These are phyloP conservation scores for Coecobrya sp. DNA, from an alignment of 2,888 invertebrate species.

Conservation along the genomic window DNA sequence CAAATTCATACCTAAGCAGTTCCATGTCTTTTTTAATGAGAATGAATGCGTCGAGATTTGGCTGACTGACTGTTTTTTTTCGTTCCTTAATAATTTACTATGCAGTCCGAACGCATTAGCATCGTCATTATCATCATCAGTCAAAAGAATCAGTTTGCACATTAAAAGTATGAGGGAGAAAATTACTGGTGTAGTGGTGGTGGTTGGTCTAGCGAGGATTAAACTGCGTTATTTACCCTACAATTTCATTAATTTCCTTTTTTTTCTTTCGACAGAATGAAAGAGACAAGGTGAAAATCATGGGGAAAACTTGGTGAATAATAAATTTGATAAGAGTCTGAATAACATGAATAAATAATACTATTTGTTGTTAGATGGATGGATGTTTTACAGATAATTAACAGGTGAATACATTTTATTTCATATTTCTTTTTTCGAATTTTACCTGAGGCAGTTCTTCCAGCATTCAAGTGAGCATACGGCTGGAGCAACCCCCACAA, in stretches of 20 bases:
- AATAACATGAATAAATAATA: constrained; percentile 28
- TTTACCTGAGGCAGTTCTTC: constrained; percentile 94
- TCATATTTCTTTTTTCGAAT: background rate
- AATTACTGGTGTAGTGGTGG: background rate
- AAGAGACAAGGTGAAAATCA: constrained; percentile 51
- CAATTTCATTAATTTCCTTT: constrained; percentile 53
- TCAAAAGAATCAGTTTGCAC: constrained; percentile 40
- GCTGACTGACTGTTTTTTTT: constrained; percentile 59
- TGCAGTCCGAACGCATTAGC: constrained; percentile 37
- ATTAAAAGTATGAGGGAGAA: background rate
- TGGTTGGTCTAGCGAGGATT: background rate
- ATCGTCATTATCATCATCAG: constrained; percentile 25
- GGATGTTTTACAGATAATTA: constrained; percentile 53
- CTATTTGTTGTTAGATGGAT: background rate
- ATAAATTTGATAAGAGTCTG: constrained; percentile 67
- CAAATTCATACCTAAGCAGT: background rate
- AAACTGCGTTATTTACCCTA: constrained; percentile 57
- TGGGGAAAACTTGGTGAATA: constrained; percentile 52
- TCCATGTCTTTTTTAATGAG: background rate
- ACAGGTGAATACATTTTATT: constrained; percentile 56
- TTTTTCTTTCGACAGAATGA: constrained; percentile 26
- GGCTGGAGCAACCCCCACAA: constrained; percentile 97
- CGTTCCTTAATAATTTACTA: constrained; percentile 2
- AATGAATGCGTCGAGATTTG: constrained; percentile 32
- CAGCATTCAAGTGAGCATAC: constrained; percentile 96